Evolutionary conservation across 2,113 vertebrate genomes (phyloP).

Genomic region (Dasyornis broadbenti): DNA sequence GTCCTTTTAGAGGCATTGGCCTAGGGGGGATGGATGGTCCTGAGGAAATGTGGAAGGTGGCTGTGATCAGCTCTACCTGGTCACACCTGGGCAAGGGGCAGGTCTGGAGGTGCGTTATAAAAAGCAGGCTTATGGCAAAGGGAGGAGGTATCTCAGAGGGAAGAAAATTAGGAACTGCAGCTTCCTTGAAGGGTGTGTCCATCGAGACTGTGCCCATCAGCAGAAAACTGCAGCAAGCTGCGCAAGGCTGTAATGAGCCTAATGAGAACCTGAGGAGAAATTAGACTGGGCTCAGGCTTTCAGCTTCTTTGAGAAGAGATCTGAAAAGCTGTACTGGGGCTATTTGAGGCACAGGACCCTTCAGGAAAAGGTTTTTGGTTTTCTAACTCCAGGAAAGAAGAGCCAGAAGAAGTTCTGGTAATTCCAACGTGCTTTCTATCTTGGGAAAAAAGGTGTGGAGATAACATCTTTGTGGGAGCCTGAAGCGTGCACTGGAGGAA

Average conservation of each 20-base stretch:
- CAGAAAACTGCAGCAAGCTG: conserved; percentile 44
- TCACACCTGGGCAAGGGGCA: not conserved
- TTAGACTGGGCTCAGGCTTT: not conserved
- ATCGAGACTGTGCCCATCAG: not conserved
- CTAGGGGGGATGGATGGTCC: too few species aligned
- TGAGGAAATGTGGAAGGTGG: not conserved
- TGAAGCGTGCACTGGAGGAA: not conserved
- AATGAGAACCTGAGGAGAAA: conserved; percentile 13
- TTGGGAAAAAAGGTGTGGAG: not conserved
- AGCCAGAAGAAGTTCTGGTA: not conserved
- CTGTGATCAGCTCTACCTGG: not conserved
- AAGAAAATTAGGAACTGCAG: conserved; percentile 35
- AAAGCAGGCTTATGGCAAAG: conserved; percentile 8
- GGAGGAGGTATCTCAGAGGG: not conserved
- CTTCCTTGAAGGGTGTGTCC: conserved; percentile 48
- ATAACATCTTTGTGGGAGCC: conserved; percentile 13
- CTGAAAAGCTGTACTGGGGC: not conserved
- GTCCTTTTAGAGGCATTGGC: not conserved
- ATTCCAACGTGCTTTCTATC: not conserved
- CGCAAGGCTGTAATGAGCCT: conserved; percentile 27
- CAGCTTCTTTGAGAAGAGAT: not conserved
- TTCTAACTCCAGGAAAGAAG: not conserved
- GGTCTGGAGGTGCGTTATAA: not conserved
- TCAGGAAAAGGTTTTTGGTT: not conserved
- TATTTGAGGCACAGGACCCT: not conserved